Conservation (phyloP, 2,113 vertebrate species). For the Orthonyx spaldingii region DNA sequence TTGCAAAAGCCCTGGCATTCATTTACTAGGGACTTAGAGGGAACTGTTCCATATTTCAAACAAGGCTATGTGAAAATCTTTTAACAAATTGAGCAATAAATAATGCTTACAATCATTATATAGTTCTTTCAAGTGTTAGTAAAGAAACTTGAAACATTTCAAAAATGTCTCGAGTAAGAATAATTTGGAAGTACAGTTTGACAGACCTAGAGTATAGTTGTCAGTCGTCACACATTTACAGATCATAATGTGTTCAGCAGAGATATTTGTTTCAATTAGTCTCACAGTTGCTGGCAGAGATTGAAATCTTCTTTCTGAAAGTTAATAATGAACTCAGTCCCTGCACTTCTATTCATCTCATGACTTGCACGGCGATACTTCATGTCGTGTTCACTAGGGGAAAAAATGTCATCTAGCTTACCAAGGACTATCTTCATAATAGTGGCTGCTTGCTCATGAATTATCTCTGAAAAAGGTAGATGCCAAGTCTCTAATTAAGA, state of each 20-base stretch:
- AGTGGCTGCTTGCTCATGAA: not conserved
- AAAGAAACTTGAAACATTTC: not conserved
- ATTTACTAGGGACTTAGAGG: not conserved
- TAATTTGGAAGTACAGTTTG: not conserved
- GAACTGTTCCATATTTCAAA: not conserved
- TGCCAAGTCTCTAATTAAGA: not conserved
- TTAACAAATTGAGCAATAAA: not conserved
- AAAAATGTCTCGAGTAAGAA: not conserved
- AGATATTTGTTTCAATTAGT: slow-evolving; percentile 19
- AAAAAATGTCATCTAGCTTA: not conserved
- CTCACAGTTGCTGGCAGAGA: not conserved
- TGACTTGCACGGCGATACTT: not conserved
- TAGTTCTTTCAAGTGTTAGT: not conserved
- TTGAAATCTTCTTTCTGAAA: not conserved
- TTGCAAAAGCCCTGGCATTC: not conserved
- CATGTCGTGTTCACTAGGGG: rapidly evolving
- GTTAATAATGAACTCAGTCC: not conserved
- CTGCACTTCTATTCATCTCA: not conserved
- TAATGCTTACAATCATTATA: not conserved
- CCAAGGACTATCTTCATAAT: not conserved
- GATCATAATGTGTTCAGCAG: not conserved
- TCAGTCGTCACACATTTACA: not conserved
- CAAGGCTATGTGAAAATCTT: not conserved
- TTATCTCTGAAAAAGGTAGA: not conserved
- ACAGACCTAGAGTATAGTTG: not conserved